phyloP scores from a whole-genome alignment of 1,140 invertebrate genomes.

The Camponotus floridanus region DNA sequence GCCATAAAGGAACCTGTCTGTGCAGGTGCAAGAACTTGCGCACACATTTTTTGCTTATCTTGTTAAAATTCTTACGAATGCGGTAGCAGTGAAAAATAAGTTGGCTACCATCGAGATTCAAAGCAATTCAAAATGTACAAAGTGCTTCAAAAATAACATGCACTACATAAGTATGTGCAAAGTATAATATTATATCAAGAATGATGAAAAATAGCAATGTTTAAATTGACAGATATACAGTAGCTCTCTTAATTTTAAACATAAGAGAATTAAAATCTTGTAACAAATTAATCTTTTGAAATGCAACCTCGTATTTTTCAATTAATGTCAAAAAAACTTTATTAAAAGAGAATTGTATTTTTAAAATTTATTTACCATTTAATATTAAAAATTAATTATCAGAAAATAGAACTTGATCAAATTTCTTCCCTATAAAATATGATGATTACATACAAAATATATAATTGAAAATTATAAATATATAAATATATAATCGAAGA shows the following conservation, averaged over 20 bases:
- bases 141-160: background rate
- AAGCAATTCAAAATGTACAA: conserved; percentile 11
- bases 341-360: conserved; percentile 12
- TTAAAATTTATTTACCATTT: background rate
- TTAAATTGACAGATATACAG: background rate
- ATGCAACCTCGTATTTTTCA: background rate
- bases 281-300: background rate
- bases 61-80: conserved; percentile 58
- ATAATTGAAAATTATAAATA: conserved; percentile 1
- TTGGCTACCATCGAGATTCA: conserved; percentile 7
- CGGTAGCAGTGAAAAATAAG: conserved; percentile 33
- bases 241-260: background rate
- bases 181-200: background rate
- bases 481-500: background rate
- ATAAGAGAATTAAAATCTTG: background rate
- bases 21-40: conserved; percentile 58
- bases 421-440: background rate
- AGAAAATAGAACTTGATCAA: background rate
- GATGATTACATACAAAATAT: background rate
- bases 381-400: background rate
- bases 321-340: background rate
- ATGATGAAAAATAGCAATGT: background rate
- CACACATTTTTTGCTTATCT: conserved; percentile 25
- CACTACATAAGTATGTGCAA: background rate
- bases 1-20: conserved; percentile 35